These are phyloP conservation scores for Lasioglossum leucozonium DNA, from an alignment of 2,888 invertebrate species.

Conservation along the genomic window DNA sequence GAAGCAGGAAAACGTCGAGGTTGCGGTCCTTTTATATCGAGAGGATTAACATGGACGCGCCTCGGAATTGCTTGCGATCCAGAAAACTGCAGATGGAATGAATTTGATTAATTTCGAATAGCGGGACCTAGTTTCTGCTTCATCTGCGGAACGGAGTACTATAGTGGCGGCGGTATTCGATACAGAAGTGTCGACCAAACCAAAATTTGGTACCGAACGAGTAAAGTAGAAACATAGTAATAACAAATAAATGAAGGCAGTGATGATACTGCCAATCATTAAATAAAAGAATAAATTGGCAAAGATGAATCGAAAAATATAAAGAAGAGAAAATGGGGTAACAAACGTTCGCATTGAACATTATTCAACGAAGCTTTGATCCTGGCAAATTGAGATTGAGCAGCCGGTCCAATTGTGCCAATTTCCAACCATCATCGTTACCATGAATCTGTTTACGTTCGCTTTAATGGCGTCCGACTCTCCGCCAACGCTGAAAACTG, in stretches of 20 bases:
- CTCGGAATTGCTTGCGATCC: slow-evolving; percentile 20
- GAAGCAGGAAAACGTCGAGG: neutral
- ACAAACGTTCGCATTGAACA: neutral
- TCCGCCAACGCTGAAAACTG: neutral
- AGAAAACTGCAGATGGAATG: slow-evolving; percentile 5
- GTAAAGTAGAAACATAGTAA: neutral
- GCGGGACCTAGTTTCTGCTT: neutral
- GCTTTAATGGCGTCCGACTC: neutral
- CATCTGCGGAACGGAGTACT: neutral
- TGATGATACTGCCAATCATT: neutral
- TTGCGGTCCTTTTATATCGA: neutral
- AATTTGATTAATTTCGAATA: slow-evolving; percentile 31
- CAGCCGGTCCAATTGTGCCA: neutral
- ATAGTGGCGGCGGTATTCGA: neutral
- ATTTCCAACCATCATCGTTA: slow-evolving; percentile 2
- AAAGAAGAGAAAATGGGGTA: neutral
- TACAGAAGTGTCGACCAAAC: neutral
- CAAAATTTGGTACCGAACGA: neutral
- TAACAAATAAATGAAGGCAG: too few relatives aligned
- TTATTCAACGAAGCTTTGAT: neutral
- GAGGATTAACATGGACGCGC: slow-evolving; percentile 11
- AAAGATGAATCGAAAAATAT: neutral
- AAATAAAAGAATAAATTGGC: neutral
- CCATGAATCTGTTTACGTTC: neutral
- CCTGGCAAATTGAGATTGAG: neutral